phyloP scores from a whole-genome alignment of 2,888 invertebrate genomes.

The Helleia helle region DNA sequence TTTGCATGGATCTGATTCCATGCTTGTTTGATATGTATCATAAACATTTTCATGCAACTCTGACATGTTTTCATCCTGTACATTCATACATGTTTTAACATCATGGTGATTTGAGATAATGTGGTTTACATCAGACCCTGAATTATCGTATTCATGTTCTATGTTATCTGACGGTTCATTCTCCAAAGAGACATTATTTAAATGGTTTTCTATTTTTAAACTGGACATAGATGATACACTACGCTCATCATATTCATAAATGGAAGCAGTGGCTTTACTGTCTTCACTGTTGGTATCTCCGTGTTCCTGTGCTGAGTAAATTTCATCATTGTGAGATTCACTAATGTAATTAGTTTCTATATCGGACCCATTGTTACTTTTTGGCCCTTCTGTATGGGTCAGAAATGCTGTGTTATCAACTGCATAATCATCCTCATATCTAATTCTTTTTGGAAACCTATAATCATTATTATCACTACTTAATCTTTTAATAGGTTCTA shows the following conservation, averaged over 20 bases:
- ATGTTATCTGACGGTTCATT: constrained; percentile 31
- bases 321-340: constrained; percentile 46
- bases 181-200: constrained; percentile 31
- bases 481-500: constrained; percentile 49
- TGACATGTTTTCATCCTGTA: constrained; percentile 32
- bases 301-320: constrained; percentile 45
- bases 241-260: constrained; percentile 60
- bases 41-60: constrained; percentile 23
- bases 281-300: constrained; percentile 56
- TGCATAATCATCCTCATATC: constrained; percentile 48
- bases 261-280: constrained; percentile 48
- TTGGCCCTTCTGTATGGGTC: constrained; percentile 27
- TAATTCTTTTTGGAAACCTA: constrained; percentile 46
- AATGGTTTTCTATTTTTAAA: constrained; percentile 52
- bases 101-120: constrained; percentile 17
- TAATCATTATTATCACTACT: constrained; percentile 46
- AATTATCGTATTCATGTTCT: constrained; percentile 21
- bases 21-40: constrained; percentile 21
- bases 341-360: constrained; percentile 38
- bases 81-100: constrained; percentile 19
- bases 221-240: constrained; percentile 53
- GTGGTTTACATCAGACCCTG: constrained; percentile 19
- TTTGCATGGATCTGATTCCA: constrained; percentile 20
- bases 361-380: constrained; percentile 43
- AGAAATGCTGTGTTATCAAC: constrained; percentile 35